Evolutionary conservation across 1,140 invertebrate genomes (phyloP), one percentile per base, ranked within the genome.

Genomic region (Planococcus citri): DNA sequence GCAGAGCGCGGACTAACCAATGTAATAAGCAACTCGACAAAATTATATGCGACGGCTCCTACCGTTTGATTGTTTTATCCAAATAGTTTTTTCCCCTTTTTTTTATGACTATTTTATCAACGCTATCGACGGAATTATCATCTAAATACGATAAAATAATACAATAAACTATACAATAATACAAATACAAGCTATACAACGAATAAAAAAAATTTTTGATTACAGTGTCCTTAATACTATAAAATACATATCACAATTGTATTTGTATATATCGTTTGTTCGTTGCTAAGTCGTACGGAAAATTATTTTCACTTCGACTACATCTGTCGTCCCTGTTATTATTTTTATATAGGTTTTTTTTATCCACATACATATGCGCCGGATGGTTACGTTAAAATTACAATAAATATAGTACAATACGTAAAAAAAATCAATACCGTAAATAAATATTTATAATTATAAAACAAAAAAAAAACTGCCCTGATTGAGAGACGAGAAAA

Each of bases 191-290:
- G 25, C 60, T 25, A 25, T 64, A 64, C 25, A 64, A 64, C 60
- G 21, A 64, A 27, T 25, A 64, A 64, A 25, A 64, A 64, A 27
- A 4, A 24, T 64, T 64, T 64, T 64, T 64, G 60, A 64, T 64
- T 64, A 64, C 25, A 64, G 20, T 58, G 60, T 24, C 60, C 25
- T 64, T 25, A 64, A 25, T 25, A 58, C 21, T 64, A 64, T n/a
- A 64, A 64, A 64, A 64, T 64, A 64, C 60, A 25, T 64, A 64
- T 64, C 60, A 64, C 60, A 64, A 17, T 64, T 25, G 60, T 64
- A 64, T 64, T 64, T 64, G 60, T 64, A 25, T 14, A 25, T 9
- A 64, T 25, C 60, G 20, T 24, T 64, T 64, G 60, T 64, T 64
- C 60, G 60, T 64, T 64, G 60, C 60, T 64, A 14, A 64, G 29